Percentiles rank a stretch among this genome's conserved stretches.
These are phyloP conservation scores for Ceyx melanurus DNA, from an alignment of 2,113 vertebrate genomes.

Conservation along the genomic window DNA sequence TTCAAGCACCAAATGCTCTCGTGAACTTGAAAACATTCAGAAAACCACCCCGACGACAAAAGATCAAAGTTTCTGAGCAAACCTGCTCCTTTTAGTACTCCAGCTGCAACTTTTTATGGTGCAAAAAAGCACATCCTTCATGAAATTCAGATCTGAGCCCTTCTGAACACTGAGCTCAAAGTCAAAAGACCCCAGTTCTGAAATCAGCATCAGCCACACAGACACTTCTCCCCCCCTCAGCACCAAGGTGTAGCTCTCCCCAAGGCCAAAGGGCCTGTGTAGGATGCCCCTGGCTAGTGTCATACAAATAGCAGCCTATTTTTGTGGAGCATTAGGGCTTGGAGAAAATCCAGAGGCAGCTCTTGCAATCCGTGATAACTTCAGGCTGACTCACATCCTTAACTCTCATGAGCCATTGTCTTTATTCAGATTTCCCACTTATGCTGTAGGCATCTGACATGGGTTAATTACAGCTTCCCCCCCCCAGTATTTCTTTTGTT, in stretches of 20 bases:
- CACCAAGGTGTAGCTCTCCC: background rate
- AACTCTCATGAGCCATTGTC: constrained; percentile 16
- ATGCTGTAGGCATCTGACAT: constrained; percentile 22
- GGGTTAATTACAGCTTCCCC: constrained; percentile 45
- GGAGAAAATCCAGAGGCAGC: constrained; percentile 32
- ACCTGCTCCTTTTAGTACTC: background rate
- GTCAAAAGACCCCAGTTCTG: background rate
- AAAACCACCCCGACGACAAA: background rate
- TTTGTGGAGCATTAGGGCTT: background rate
- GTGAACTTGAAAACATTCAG: background rate
- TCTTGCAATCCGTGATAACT: constrained; percentile 1
- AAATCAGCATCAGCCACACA: fast-evolving
- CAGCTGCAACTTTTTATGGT: background rate
- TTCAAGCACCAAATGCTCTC: background rate
- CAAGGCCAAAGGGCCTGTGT: background rate
- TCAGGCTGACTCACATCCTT: constrained; percentile 46
- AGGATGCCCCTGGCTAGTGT: background rate
- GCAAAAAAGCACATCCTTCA: background rate
- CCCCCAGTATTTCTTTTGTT: constrained; percentile 25
- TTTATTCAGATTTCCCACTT: constrained; percentile 41
- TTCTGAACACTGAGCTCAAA: background rate
- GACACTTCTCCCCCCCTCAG: background rate
- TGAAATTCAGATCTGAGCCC: background rate
- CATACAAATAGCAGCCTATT: background rate
- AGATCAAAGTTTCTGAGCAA: background rate